phyloP scores from a whole-genome alignment of 2,888 invertebrate genomes.

The Oscheius sp. region DNA sequence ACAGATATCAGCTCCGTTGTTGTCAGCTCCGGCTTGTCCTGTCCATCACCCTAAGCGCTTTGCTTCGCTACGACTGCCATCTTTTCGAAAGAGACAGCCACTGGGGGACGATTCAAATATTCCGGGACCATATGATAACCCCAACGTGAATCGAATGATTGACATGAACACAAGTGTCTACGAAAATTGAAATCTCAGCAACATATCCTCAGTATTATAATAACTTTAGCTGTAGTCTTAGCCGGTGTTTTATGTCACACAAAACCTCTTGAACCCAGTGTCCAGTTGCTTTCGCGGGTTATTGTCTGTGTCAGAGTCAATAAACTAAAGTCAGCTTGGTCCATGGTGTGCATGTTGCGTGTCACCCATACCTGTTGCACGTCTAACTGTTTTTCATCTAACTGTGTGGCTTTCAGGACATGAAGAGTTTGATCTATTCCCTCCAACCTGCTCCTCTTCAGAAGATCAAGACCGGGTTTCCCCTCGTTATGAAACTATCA shows the following conservation, averaged over 20 bases:
- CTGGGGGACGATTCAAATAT: constrained; percentile 30
- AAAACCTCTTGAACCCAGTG: constrained; percentile 6
- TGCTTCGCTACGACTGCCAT: constrained; percentile 20
- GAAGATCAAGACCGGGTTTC: constrained; percentile 50
- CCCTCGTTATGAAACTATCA: constrained; percentile 40
- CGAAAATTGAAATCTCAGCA: constrained; percentile 15
- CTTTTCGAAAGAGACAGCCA: constrained; percentile 22
- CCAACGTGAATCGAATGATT: constrained; percentile 50
- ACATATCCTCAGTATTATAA: constrained; percentile 5
- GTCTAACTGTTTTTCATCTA: constrained; percentile 22
- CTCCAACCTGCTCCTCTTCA: constrained; percentile 54
- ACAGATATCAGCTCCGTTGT: constrained; percentile 22
- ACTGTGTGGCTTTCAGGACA: constrained; percentile 31
- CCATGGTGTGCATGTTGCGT: constrained; percentile 20
- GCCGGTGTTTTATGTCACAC: constrained; percentile 29
- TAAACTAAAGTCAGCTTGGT: constrained; percentile 20
- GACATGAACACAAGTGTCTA: constrained; percentile 38
- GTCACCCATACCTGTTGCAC: constrained; percentile 9
- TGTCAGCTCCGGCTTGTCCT: constrained; percentile 25
- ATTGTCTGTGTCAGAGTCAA: constrained; percentile 27
- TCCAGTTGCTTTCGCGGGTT: constrained; percentile 27
- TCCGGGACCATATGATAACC: constrained; percentile 45
- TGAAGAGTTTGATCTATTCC: constrained; percentile 42
- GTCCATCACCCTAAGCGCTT: constrained; percentile 37
- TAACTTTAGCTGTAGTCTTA: constrained; percentile 14